These are phyloP conservation scores for Aegithalos caudatus DNA, from an alignment of 2,113 vertebrate species.

Conservation along the genomic window DNA sequence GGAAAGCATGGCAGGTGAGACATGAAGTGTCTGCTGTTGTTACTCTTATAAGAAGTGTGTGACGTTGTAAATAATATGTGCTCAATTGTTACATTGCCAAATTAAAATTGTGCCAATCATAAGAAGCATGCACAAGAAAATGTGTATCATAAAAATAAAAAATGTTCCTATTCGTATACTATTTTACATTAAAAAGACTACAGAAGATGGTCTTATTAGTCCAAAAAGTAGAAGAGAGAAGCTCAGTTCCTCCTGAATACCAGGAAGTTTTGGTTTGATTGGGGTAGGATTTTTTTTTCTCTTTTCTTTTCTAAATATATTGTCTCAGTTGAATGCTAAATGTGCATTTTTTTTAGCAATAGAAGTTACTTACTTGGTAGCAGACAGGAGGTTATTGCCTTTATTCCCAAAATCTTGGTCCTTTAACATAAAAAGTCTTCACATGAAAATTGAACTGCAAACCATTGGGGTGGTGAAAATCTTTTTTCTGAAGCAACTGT, in stretches of 20 bases:
- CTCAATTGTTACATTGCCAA: not conserved
- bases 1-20: not conserved
- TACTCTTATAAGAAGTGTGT: not conserved
- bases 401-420: not conserved
- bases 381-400: not conserved
- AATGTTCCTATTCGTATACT: not conserved
- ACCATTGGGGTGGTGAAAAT: not conserved
- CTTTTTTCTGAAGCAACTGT: not conserved
- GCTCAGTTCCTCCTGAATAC: not conserved
- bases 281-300: not conserved
- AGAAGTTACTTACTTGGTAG: not conserved
- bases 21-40: not conserved
- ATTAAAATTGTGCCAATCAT: not conserved
- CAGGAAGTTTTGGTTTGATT: not conserved
- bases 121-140: not conserved
- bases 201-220: not conserved
- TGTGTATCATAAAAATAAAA: not conserved
- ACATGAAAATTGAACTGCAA: not conserved
- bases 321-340: not conserved
- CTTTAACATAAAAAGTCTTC: not conserved
- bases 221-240: not conserved
- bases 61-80: not conserved
- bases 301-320: not conserved
- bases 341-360: not conserved
- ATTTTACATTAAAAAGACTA: not conserved